A percentile compares a stretch with the other conserved stretches of the same genome.
Evolutionary conservation across 2,888 invertebrate species (phyloP).

Genomic region (Melinopterus prodromus): DNA sequence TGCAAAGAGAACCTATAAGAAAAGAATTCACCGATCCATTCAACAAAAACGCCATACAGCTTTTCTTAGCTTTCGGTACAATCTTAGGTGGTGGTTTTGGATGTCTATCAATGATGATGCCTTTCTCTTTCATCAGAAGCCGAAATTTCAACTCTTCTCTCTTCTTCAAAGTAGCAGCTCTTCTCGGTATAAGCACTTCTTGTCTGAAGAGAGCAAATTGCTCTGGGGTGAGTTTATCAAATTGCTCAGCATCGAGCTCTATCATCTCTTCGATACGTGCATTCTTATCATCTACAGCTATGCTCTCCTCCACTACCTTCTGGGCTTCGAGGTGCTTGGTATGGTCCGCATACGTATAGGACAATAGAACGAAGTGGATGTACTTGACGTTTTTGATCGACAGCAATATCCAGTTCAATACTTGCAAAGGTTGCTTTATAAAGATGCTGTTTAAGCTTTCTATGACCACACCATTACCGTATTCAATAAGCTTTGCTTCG

Average conservation of each 20-base stretch:
- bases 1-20: not conserved
- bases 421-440: constrained; percentile 46
- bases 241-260: constrained; percentile 45
- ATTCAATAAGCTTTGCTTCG: constrained; percentile 42
- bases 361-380: constrained; percentile 51
- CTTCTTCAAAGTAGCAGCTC: constrained; percentile 38
- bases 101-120: not conserved
- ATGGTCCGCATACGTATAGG: constrained; percentile 37
- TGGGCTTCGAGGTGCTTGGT: constrained; percentile 40
- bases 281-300: constrained; percentile 28
- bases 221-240: constrained; percentile 41
- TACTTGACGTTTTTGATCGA: constrained; percentile 51
- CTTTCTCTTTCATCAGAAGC: not conserved
- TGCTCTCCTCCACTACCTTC: constrained; percentile 34
- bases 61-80: not conserved
- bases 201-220: constrained; percentile 43
- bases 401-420: constrained; percentile 50
- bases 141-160: constrained; percentile 41
- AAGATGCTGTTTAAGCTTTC: constrained; percentile 55
- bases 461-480: constrained; percentile 49
- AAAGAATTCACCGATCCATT: not conserved
- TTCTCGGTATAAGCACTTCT: constrained; percentile 44
- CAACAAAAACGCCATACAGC: not conserved
- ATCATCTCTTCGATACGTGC: constrained; percentile 39
- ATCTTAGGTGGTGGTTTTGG: not conserved